Conservation (phyloP, 1,140 invertebrate species). For the Caenorhabditis inopinata region DNA sequence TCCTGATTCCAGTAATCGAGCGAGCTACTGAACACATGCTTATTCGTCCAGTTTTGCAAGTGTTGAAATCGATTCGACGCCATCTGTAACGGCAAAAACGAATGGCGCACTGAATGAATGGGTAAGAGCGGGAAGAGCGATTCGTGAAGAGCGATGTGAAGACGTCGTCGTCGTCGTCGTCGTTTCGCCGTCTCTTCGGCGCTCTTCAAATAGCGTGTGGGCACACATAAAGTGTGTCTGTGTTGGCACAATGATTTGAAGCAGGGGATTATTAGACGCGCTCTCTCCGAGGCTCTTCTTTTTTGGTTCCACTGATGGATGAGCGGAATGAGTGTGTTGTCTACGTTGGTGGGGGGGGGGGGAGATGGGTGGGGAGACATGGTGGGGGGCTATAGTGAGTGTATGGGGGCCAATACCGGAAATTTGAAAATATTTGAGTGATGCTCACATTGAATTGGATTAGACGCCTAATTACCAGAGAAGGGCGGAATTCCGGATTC, state of each 20-base stretch:
- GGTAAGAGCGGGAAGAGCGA: not conserved
- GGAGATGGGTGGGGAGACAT: not conserved
- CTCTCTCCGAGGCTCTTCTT: conserved; percentile 8
- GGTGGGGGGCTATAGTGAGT: too few relatives aligned
- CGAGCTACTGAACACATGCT: conserved; percentile 35
- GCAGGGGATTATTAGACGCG: conserved; percentile 28
- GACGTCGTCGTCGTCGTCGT: not conserved
- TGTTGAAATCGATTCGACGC: conserved; percentile 27
- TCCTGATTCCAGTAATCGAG: conserved; percentile 44
- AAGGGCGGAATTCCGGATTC: not conserved
- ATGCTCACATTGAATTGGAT: too few relatives aligned
- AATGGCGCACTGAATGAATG: too few relatives aligned
- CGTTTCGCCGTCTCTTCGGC: not conserved
- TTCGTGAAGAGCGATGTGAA: conserved; percentile 3
- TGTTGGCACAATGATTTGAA: conserved; percentile 33
- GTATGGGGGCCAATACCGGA: too few relatives aligned
- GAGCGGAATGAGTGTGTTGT: not conserved
- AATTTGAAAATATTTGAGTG: too few relatives aligned
- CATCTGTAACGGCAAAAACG: conserved; percentile 11
- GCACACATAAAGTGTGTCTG: conserved; percentile 22
- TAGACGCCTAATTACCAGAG: too few relatives aligned
- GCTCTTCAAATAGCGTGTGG: conserved; percentile 28
- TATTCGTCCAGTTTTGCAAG: conserved; percentile 39
- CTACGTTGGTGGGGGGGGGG: too few relatives aligned
- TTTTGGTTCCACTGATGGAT: conserved; percentile 26